phyloP scores from a whole-genome alignment of 2,888 invertebrate genomes.

The Dinocampus coccinellae region DNA sequence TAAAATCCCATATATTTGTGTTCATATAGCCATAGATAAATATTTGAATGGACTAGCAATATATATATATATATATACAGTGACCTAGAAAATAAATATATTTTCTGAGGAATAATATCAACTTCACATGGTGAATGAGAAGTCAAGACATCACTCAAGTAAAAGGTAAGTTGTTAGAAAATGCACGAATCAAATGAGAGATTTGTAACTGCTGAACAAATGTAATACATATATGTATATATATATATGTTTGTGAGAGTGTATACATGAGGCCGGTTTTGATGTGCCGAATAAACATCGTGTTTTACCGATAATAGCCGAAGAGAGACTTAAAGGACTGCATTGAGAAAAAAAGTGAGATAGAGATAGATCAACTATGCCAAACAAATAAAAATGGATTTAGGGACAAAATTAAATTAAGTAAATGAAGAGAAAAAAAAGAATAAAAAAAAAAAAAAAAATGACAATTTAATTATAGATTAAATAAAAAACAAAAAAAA shows the following conservation, averaged over 20 bases:
- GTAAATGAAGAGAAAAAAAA: too few species aligned
- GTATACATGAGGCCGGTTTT: not conserved
- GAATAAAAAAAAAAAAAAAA: too few species aligned
- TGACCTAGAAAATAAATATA: conserved; percentile 32
- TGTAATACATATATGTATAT: not conserved
- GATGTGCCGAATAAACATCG: conserved; percentile 62
- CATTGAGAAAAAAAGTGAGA: not conserved
- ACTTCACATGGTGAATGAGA: not conserved
- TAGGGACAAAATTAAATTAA: not conserved
- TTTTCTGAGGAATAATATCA: conserved; percentile 21
- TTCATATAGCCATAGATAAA: not conserved
- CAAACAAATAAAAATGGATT: not conserved
- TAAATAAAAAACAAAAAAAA: not conserved
- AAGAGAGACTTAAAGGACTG: conserved; percentile 44
- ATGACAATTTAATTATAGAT: conserved; percentile 4
- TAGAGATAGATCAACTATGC: not conserved
- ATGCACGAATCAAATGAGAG: not conserved
- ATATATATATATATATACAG: conserved; percentile 33
- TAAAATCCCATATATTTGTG: conserved; percentile 32
- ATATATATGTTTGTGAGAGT: not conserved
- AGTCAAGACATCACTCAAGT: not conserved
- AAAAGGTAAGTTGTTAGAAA: not conserved
- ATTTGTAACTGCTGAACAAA: not conserved
- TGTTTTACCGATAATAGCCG: conserved; percentile 63
- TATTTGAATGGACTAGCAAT: not conserved